Evolutionary conservation across 2,888 invertebrate genomes (phyloP).

Genomic region (Ypsolopha sequella): DNA sequence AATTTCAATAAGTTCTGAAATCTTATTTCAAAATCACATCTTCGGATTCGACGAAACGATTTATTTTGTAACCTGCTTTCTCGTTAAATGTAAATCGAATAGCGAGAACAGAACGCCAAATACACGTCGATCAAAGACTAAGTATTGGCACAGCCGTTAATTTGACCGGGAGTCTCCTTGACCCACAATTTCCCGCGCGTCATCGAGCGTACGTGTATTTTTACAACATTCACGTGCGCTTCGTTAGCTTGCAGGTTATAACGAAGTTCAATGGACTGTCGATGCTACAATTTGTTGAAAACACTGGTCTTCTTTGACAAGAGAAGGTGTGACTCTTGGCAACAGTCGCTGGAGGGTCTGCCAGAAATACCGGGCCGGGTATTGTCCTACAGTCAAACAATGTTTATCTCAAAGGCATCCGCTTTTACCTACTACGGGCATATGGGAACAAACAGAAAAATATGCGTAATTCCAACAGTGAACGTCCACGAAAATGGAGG

Average conservation of each 20-base stretch:
- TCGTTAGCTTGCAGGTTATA: slow-evolving; percentile 17
- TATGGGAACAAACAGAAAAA: not conserved
- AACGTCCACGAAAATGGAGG: not conserved
- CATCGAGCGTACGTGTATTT: slow-evolving; percentile 16
- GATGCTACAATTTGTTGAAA: slow-evolving; percentile 12
- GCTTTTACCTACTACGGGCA: not conserved
- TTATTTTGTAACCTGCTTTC: not conserved
- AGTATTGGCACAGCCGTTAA: slow-evolving; percentile 21
- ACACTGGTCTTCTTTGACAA: slow-evolving; percentile 8
- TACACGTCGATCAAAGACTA: slow-evolving; percentile 9
- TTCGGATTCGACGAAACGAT: not conserved
- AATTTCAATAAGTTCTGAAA: no score
- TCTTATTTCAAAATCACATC: no score
- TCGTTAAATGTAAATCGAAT: not conserved
- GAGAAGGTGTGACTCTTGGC: slow-evolving; percentile 6
- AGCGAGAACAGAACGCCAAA: not conserved
- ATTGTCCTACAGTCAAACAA: not conserved
- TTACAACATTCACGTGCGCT: slow-evolving; percentile 21
- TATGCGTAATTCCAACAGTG: not conserved
- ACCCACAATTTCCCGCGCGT: slow-evolving; percentile 21
- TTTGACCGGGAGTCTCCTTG: slow-evolving; percentile 34
- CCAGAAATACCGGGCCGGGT: not conserved
- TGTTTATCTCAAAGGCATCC: not conserved
- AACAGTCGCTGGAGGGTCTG: not conserved
- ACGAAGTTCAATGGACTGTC: slow-evolving; percentile 26